Evolutionary conservation across 1,140 invertebrate genomes (phyloP).

Genomic region (Hypothenemus hampei): DNA sequence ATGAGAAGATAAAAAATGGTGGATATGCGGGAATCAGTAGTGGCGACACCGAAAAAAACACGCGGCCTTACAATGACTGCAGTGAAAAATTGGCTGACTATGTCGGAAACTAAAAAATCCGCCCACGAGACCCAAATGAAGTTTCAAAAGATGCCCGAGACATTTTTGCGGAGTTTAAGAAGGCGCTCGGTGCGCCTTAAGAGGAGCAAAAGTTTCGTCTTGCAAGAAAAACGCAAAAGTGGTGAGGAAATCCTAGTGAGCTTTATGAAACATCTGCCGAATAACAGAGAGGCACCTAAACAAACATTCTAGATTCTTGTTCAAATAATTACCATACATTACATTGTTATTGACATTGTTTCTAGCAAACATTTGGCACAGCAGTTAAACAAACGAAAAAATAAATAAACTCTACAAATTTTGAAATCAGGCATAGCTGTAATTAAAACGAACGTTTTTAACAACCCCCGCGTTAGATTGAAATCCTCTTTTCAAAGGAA

Average conservation of each 20-base stretch:
- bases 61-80: constrained; percentile 50
- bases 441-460: no score
- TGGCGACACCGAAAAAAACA: constrained; percentile 41
- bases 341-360: no score
- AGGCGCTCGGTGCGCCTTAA: constrained; percentile 62
- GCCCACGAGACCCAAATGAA: constrained; percentile 51
- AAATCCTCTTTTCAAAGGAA: no score
- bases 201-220: constrained; percentile 62
- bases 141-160: constrained; percentile 56
- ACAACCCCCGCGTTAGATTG: no score
- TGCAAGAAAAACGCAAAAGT: constrained; percentile 68
- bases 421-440: no score
- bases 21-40: constrained; percentile 34
- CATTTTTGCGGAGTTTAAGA: constrained; percentile 61
- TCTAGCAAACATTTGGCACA: no score
- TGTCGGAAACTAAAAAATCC: constrained; percentile 57
- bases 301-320: no score
- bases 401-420: no score
- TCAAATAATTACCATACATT: no score
- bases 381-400: no score
- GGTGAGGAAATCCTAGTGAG: constrained; percentile 53
- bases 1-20: constrained; percentile 33
- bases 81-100: constrained; percentile 60
- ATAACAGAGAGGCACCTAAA: no score
- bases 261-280: no score